A percentile compares a stretch with the other conserved stretches of the same genome.
These are phyloP conservation scores for Eumeta japonica DNA, from an alignment of 1,140 invertebrate species.

Conservation along the genomic window DNA sequence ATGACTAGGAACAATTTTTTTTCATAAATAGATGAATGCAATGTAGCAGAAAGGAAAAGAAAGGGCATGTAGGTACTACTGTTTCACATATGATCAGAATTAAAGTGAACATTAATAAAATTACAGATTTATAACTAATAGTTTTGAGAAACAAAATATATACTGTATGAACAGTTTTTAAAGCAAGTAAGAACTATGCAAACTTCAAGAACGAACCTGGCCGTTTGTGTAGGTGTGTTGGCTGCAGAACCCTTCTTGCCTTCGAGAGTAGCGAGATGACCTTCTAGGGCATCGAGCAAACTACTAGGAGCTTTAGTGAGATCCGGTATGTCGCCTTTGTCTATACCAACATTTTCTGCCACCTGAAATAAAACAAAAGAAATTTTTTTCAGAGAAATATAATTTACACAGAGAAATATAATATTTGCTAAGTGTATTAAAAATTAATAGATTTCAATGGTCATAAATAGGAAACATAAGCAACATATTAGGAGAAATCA, in stretches of 20 bases:
- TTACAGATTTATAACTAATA: too few species aligned
- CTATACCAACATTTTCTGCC: constrained; percentile 92
- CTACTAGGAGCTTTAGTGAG: constrained; percentile 98
- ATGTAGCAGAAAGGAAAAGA: too few species aligned
- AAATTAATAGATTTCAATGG: too few species aligned
- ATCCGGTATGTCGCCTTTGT: constrained; percentile 99
- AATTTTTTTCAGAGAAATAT: neutral
- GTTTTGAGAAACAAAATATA: neutral
- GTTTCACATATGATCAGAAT: too few species aligned
- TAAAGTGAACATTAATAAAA: too few species aligned
- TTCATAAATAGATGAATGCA: too few species aligned
- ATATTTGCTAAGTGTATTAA: neutral
- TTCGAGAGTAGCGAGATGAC: constrained; percentile 90
- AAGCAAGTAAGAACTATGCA: neutral
- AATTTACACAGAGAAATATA: neutral
- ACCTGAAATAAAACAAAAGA: constrained; percentile 31
- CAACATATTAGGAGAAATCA: too few species aligned
- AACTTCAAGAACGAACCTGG: constrained; percentile 60
- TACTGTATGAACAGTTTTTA: neutral
- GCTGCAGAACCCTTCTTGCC: constrained; percentile 86
- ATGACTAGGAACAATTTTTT: too few species aligned
- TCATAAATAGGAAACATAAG: too few species aligned
- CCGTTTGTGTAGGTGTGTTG: constrained; percentile 80
- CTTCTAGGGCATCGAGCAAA: constrained; percentile 94
- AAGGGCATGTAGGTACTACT: too few species aligned